Evolutionary conservation across 2,113 vertebrate species (phyloP), one percentile per base, ranked within the genome.

Genomic region (Cebus imitator): DNA sequence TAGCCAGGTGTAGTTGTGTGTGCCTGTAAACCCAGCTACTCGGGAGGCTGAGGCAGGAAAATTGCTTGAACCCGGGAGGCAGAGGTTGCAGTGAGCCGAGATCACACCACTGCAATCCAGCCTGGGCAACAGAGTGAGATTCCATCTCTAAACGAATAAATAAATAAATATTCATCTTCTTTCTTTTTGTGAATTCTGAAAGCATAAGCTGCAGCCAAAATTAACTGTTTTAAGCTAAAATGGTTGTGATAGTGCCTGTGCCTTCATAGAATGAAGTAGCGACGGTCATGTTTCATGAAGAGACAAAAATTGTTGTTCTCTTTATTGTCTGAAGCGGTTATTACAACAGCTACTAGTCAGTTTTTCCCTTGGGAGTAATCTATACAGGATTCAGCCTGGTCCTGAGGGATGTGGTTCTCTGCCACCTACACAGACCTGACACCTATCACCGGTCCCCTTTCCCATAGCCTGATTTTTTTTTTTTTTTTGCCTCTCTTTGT

Each of bases 401-500:
- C 14, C 40, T 37, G 21, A 78, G 68, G 16, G 75, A 40, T 3
- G 0, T 23, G 76, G 48, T 40, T 61, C 75, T 64, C 75, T 20
- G 10, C 12, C 1, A 0, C 48, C 43, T 82, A 10, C 80, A 32
- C 13, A 23, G 17, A 45, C 20, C 43, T 40, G 16, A 45, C 2
- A 1, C 13, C 50, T 13, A 20, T 70, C 14, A 23, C 82, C 16
- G n/a, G 8, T 48, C 52, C 25, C 61, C 37, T 94, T 87, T 61
- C 83, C 90, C 76, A 43, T 58, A 84, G 85, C 20, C 70, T 37
- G 1, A 73, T 50, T 81, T 45, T 96, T 52, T 64, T 64, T 61
- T 58, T 58, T 58, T 58, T 10, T 58, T 97, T 96, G 40, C 85
- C 95, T 98, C 4, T 95, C 96, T 57, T 83, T 45, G 9, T 92